Base-by-base conservation (phyloP, 2,888 invertebrate species). In the Magallana nippona region DNA sequence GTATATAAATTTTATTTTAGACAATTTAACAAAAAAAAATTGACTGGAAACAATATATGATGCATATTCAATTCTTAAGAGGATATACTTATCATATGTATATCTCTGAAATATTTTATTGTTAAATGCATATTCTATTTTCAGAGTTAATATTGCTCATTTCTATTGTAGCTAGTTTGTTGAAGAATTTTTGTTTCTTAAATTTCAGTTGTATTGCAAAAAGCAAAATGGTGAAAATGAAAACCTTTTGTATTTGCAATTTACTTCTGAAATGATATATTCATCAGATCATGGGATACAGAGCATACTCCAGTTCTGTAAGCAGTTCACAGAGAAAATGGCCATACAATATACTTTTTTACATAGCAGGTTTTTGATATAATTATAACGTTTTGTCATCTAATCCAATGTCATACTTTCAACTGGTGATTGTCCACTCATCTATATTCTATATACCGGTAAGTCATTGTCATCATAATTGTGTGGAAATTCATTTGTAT, bases 21-120 rank as follows among this genome's bases (percentile, higher is more conserved):
- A 17, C 15, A 60, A 60, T 60, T 60, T n/a, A n/a, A 60, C 17
- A 19, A 60, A 60, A 60, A 60, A 60, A n/a, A n/a, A n/a, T n/a
- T 17, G 60, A 60, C 17, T 60, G 17, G n/a, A 60, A 60, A 32
- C 5, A n/a, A 60, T 60, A 19, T n/a, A n/a, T n/a, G n/a, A 60
- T 60, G 60, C 60, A 60, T 60, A 60, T 60, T 60, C 60, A 60
- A 60, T 60, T 60, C 60, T n/a, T 60, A 60, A 60, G 60, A n/a
- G 60, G 5, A 60, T 60, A 60, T 60, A 60, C 60, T 44, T 44
- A 8, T 60, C 0, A 19, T 17, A 60, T 60, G 17, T 60, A 60
- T 60, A 60, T 60, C 60, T 60, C 60, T 60, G 1, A 60, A 60
- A 60, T n/a, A 60, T 60, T 60, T 10, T 10, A 19, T 60, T 60